phyloP scores from a whole-genome alignment of 2,888 invertebrate genomes.

The Apamea monoglypha region DNA sequence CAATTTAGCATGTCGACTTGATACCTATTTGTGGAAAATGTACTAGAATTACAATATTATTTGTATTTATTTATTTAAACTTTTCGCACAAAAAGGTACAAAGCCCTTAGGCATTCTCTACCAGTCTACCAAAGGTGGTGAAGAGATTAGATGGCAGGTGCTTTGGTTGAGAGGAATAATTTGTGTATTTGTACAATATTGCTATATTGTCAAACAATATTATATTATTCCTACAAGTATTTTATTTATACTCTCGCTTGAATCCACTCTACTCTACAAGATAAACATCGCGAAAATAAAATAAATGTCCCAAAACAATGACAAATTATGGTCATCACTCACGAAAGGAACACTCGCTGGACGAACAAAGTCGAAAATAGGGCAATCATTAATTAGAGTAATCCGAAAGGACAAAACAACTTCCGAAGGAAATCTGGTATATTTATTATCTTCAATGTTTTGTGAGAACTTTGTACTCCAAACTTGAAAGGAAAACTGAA shows the following conservation, averaged over 20 bases:
- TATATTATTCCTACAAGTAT: background rate
- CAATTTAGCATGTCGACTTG: background rate
- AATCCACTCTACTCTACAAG: conserved; percentile 27
- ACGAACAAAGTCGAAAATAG: conserved; percentile 40
- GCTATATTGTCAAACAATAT: background rate
- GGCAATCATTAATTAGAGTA: conserved; percentile 47
- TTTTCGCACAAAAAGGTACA: too few relatives aligned
- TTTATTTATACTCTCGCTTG: background rate
- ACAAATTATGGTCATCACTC: conserved; percentile 54
- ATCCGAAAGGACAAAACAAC: conserved; percentile 50
- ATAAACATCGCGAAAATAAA: conserved; percentile 45
- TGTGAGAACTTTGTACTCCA: conserved; percentile 14
- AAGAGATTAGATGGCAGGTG: too few relatives aligned
- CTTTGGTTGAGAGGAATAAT: too few relatives aligned
- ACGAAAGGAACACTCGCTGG: conserved; percentile 41
- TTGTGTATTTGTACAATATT: background rate
- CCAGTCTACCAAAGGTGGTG: too few relatives aligned
- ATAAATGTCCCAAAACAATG: conserved; percentile 50
- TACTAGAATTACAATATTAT: background rate
- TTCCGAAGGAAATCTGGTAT: conserved; percentile 35
- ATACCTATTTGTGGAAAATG: background rate
- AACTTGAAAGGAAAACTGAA: conserved; percentile 28
- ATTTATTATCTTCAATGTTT: conserved; percentile 48
- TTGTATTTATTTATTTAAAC: background rate
- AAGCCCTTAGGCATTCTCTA: too few relatives aligned